Percentiles rank a stretch among this genome's conserved stretches.
phyloP scores from a whole-genome alignment of 2,113 vertebrate genomes.

The Pongo pygmaeus region DNA sequence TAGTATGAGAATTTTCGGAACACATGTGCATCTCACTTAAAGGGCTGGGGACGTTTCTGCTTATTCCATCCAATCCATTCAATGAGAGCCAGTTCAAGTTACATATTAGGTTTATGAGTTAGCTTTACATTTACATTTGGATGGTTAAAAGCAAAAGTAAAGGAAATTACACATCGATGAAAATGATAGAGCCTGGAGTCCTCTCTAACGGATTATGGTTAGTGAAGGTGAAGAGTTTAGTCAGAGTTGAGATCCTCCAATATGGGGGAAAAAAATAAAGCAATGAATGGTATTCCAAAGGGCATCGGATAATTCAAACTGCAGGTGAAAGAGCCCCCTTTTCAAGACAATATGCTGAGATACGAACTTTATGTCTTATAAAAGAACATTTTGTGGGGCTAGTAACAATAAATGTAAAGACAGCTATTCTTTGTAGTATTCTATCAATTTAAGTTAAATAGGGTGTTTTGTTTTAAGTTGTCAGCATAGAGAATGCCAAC shows the following conservation, averaged over 20 bases:
- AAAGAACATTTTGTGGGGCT: conserved; percentile 2
- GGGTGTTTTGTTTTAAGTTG: background rate
- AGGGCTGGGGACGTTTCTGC: background rate
- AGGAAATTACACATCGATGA: background rate
- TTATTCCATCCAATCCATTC: rapidly evolving
- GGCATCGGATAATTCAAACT: background rate
- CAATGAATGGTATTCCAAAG: background rate
- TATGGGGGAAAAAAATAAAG: background rate
- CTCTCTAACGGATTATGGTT: background rate
- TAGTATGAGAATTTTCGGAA: background rate
- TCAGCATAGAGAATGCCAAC: background rate
- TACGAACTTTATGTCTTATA: conserved; percentile 1
- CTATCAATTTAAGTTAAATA: background rate
- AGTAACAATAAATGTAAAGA: conserved; percentile 41
- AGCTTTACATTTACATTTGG: background rate
- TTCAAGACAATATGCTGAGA: background rate
- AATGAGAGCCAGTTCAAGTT: background rate
- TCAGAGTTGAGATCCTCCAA: background rate
- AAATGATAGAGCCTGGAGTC: background rate
- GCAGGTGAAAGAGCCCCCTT: background rate
- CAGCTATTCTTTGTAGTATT: background rate
- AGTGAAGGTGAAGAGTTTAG: background rate
- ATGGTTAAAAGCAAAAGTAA: background rate
- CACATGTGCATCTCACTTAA: background rate
- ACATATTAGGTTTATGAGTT: background rate